Percentiles rank a stretch among this genome's conserved stretches.
These are phyloP conservation scores for Epizoanthus scotinus DNA, from an alignment of 92 coral and sea anemone genomes.

Conservation along the genomic window DNA sequence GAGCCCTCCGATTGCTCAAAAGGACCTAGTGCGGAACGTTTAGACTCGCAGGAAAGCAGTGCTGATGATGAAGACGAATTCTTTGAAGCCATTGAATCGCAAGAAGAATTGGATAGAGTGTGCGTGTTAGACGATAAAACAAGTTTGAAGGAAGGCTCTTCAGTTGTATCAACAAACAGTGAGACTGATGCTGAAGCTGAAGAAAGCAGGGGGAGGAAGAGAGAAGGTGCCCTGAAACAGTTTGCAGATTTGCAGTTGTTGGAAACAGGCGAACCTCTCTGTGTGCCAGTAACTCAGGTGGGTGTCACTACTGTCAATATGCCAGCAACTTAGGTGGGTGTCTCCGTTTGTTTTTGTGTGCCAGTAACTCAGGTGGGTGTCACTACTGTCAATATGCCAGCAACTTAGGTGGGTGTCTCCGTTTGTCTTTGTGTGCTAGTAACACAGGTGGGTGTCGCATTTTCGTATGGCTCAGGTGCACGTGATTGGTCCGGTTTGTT, in stretches of 20 bases:
- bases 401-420: too few species aligned
- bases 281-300: constrained; percentile 96
- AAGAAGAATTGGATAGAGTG: constrained; percentile 55
- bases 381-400: too few species aligned
- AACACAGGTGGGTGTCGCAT: constrained; percentile 77
- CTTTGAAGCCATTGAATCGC: constrained; percentile 92
- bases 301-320: neutral
- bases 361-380: constrained; percentile 90
- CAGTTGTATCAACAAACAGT: neutral
- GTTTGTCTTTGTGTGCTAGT: constrained; percentile 51
- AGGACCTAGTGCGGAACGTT: constrained; percentile 10
- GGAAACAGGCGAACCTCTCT: constrained; percentile 78
- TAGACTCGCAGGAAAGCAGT: constrained; percentile 52
- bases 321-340: too few species aligned
- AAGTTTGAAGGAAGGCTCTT: neutral
- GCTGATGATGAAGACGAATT: constrained; percentile 89
- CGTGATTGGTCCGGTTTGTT: too few species aligned
- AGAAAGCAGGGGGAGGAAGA: neutral
- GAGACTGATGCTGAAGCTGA: constrained; percentile 3
- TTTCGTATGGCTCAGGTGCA: too few species aligned
- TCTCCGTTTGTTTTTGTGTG: neutral
- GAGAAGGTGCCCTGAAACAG: constrained; percentile 83
- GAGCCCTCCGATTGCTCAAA: constrained; percentile 7
- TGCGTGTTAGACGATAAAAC: constrained; percentile 25
- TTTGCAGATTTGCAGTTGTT: constrained; percentile 84